These are phyloP conservation scores for Rallus limicola DNA, from an alignment of 2,113 vertebrate species.

Conservation along the genomic window DNA sequence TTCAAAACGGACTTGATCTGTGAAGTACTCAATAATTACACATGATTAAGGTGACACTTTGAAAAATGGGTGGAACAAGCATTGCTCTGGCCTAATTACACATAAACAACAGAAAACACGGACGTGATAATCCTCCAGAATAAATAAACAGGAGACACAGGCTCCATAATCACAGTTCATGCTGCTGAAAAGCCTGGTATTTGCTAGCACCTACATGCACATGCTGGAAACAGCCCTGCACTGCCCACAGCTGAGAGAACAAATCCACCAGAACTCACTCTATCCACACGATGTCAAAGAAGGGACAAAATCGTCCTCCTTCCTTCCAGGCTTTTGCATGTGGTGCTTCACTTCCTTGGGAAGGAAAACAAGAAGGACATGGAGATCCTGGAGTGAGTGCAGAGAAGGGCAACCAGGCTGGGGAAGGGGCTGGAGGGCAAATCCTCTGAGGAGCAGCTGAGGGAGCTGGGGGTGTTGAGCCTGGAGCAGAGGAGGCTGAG, in stretches of 20 bases:
- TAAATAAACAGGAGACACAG: not conserved
- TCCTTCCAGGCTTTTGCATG: not conserved
- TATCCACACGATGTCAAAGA: rapidly evolving
- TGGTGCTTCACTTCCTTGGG: not conserved
- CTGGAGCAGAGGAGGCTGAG: too few species aligned
- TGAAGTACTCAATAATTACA: conserved; percentile 29
- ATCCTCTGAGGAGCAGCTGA: too few species aligned
- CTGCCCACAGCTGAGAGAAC: not conserved
- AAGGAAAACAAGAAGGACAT: too few species aligned
- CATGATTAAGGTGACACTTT: conserved; percentile 37
- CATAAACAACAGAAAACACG: not conserved
- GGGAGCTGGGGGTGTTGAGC: too few species aligned
- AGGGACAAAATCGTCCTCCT: not conserved
- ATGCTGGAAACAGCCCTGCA: rapidly evolving
- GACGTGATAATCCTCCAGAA: not conserved
- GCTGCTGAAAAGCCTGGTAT: not conserved
- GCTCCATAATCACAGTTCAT: too few species aligned
- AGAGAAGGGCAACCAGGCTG: too few species aligned
- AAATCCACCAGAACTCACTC: not conserved
- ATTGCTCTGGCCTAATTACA: not conserved
- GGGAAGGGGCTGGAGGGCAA: too few species aligned
- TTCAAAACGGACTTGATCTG: conserved; percentile 22
- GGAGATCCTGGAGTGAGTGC: too few species aligned
- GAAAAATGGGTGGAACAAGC: conserved; percentile 26
- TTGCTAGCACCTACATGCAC: not conserved